Conservation (phyloP, 2,888 invertebrate species). For the Andrena bucephala region DNA sequence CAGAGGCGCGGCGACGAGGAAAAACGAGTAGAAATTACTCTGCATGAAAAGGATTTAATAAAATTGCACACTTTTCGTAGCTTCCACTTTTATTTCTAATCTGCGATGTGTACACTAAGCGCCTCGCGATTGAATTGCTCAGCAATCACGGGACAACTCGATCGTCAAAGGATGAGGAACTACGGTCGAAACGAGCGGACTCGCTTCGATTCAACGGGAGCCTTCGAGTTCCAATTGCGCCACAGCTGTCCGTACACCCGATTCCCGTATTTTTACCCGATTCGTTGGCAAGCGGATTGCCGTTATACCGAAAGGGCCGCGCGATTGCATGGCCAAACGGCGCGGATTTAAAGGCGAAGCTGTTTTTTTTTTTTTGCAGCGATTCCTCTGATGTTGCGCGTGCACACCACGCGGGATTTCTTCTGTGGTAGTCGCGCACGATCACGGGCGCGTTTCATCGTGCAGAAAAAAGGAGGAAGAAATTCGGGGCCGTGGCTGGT, state of each 20-base stretch:
- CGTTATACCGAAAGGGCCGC: conserved; percentile 8
- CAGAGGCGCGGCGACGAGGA: no score
- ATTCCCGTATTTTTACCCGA: not conserved
- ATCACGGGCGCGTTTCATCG: conserved; percentile 39
- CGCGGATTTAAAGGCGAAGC: conserved; percentile 33
- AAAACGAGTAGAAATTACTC: not conserved
- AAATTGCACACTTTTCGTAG: not conserved
- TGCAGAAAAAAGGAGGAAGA: conserved; percentile 47
- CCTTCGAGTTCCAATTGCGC: not conserved
- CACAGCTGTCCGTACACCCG: not conserved
- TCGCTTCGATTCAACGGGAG: not conserved
- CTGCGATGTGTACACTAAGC: not conserved
- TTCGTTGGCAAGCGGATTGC: conserved; percentile 9
- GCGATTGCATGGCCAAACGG: conserved; percentile 17
- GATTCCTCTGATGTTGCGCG: not conserved
- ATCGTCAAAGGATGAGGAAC: not conserved
- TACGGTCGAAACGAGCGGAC: not conserved
- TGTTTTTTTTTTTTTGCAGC: conserved; percentile 21
- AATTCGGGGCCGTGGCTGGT: conserved; percentile 55
- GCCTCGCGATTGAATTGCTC: not conserved
- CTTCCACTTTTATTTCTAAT: not conserved
- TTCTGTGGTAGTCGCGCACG: conserved; percentile 42
- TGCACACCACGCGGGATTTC: conserved; percentile 10
- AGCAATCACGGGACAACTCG: not conserved
- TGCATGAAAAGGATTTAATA: not conserved